Evolutionary conservation across 2,888 invertebrate species (phyloP).

Genomic region (Zelleria hepariella): DNA sequence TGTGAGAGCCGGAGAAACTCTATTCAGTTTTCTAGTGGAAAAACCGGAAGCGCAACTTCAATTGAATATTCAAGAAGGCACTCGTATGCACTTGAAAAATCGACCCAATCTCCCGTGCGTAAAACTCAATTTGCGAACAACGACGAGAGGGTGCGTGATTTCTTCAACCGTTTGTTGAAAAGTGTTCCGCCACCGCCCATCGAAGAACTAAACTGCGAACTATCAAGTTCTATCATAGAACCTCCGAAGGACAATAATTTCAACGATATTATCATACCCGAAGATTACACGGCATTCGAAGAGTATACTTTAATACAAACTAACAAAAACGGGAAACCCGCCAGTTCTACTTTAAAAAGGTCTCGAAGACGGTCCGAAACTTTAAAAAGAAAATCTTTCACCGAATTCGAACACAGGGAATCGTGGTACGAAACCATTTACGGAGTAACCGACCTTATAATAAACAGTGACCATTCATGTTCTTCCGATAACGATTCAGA

Average conservation of each 20-base stretch:
- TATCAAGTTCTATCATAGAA: neutral
- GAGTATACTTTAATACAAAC: slow-evolving; percentile 30
- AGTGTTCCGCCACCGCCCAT: slow-evolving; percentile 28
- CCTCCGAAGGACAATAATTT: neutral
- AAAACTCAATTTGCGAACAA: slow-evolving; percentile 17
- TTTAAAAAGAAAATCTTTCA: neutral
- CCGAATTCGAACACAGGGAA: slow-evolving; percentile 29
- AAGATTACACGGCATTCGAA: slow-evolving; percentile 38
- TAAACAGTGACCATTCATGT: neutral
- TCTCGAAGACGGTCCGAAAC: neutral
- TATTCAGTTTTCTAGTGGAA: slow-evolving; percentile 23
- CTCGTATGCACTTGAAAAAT: neutral
- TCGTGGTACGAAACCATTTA: slow-evolving; percentile 57
- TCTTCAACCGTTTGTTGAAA: slow-evolving; percentile 42
- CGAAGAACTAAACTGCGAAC: neutral
- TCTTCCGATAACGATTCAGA: neutral
- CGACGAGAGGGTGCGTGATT: slow-evolving; percentile 38
- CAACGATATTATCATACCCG: neutral
- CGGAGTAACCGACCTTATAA: slow-evolving; percentile 39
- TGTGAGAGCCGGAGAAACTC: slow-evolving; percentile 28
- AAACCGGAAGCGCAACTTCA: slow-evolving; percentile 23
- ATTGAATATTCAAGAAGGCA: neutral
- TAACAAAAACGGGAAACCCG: slow-evolving; percentile 21
- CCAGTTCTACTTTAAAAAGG: slow-evolving; percentile 47
- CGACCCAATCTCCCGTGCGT: slow-evolving; percentile 7